Evolutionary conservation across 2,888 invertebrate species (phyloP).

Genomic region (Calliphora vomitoria): DNA sequence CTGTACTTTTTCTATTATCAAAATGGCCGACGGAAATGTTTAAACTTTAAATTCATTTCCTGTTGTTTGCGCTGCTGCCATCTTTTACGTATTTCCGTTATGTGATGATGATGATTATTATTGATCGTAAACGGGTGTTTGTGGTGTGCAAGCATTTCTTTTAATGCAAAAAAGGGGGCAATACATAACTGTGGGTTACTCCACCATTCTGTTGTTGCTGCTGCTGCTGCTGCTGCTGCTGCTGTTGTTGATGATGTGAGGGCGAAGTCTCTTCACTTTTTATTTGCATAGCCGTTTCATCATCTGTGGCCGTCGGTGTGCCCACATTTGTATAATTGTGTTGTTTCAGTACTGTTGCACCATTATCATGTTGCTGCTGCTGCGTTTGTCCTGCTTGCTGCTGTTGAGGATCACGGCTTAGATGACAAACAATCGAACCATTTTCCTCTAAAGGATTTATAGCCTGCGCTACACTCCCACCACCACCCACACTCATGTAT

Average conservation of each 20-base stretch:
- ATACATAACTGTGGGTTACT: conserved; percentile 84
- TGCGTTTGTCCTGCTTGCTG: conserved; percentile 75
- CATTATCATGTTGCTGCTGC: conserved; percentile 72
- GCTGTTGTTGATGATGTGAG: conserved; percentile 77
- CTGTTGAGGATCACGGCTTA: conserved; percentile 77
- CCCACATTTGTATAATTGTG: conserved; percentile 73
- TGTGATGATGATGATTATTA: conserved; percentile 73
- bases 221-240: conserved; percentile 78
- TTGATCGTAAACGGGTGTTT: conserved; percentile 77
- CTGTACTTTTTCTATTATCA: conserved; percentile 2
- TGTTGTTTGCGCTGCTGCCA: conserved; percentile 68
- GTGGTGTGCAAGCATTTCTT: conserved; percentile 84
- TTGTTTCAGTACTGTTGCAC: conserved; percentile 73
- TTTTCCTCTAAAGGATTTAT: conserved; percentile 80
- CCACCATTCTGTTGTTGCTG: conserved; percentile 75
- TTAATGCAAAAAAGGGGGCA: conserved; percentile 85
- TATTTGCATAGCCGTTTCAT: conserved; percentile 81
- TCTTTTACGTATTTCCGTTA: conserved; percentile 60
- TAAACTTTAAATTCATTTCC: conserved; percentile 54
- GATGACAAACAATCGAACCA: conserved; percentile 80
- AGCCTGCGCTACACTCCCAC: conserved; percentile 76
- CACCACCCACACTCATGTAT: conserved; percentile 80
- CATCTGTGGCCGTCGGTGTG: conserved; percentile 72
- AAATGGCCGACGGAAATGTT: conserved; percentile 78
- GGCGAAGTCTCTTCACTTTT: conserved; percentile 82